A percentile compares a stretch with the other conserved stretches of the same genome.
phyloP scores from a whole-genome alignment of 2,888 invertebrate species.

The Dermolepida albohirtum region DNA sequence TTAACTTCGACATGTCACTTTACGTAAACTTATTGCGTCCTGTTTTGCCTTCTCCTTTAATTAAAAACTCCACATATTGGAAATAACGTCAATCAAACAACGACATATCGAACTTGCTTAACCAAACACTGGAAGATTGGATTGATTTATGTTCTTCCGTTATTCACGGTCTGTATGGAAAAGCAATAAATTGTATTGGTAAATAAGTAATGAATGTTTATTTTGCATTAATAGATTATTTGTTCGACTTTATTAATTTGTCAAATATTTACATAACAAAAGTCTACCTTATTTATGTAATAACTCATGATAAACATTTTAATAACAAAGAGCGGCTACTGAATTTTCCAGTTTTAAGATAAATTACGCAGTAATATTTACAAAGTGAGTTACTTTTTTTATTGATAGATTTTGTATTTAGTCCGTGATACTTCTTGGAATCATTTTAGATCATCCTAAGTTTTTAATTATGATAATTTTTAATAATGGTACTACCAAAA shows the following conservation, averaged over 20 bases:
- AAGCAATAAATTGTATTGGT: constrained; percentile 9
- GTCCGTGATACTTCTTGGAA: too few relatives aligned
- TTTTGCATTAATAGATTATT: neutral
- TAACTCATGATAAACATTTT: neutral
- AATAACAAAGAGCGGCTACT: too few relatives aligned
- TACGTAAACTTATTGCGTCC: neutral
- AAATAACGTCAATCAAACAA: constrained; percentile 23
- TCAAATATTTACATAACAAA: neutral
- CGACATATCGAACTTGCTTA: constrained; percentile 13
- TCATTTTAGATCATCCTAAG: too few relatives aligned
- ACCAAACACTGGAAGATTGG: neutral
- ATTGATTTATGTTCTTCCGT: constrained; percentile 18
- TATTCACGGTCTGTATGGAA: neutral
- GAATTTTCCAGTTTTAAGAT: too few relatives aligned
- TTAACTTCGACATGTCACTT: neutral
- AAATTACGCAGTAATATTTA: too few relatives aligned
- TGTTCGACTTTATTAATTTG: too few relatives aligned
- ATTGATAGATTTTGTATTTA: too few relatives aligned
- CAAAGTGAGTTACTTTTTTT: too few relatives aligned
- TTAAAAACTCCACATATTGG: constrained; percentile 22
- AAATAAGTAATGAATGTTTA: constrained; percentile 5
- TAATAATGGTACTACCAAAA: too few relatives aligned
- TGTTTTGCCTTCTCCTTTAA: constrained; percentile 8
- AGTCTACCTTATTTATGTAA: neutral
- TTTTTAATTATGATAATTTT: too few relatives aligned